Conservation (phyloP, 2,797 vertebrate genomes). For the Apogon talboti region DNA sequence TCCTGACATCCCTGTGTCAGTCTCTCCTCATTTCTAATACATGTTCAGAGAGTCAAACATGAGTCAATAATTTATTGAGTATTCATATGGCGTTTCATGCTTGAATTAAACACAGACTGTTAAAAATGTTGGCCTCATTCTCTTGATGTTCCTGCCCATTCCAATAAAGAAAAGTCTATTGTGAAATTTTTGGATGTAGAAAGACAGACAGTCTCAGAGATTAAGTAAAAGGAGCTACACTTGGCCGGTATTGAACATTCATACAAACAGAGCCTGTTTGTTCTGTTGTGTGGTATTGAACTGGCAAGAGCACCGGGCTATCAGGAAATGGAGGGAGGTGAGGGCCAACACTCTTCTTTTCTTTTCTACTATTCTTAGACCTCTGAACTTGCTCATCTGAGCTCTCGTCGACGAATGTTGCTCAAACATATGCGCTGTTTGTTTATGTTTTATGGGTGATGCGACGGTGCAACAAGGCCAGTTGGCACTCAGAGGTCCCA, state of each 20-base stretch:
- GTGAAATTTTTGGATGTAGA: slow-evolving; percentile 41
- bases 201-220: not conserved
- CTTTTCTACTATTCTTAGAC: slow-evolving; percentile 29
- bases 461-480: slow-evolving; percentile 29
- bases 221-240: slow-evolving; percentile 23
- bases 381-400: slow-evolving; percentile 3
- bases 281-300: slow-evolving; percentile 54
- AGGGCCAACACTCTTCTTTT: slow-evolving; percentile 31
- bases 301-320: slow-evolving; percentile 34
- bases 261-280: slow-evolving; percentile 59
- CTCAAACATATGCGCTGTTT: slow-evolving; percentile 21
- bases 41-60: slow-evolving; percentile 59
- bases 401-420: slow-evolving; percentile 2
- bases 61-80: slow-evolving; percentile 70
- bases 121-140: slow-evolving; percentile 49
- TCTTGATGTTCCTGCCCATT: slow-evolving; percentile 20
- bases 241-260: slow-evolving; percentile 45
- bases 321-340: slow-evolving; percentile 46
- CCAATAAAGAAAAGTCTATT: slow-evolving; percentile 21
- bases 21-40: slow-evolving; percentile 64
- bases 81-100: slow-evolving; percentile 65
- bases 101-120: slow-evolving; percentile 48
- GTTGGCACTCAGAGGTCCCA: slow-evolving; percentile 44
- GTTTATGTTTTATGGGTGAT: slow-evolving; percentile 31
- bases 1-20: slow-evolving; percentile 39